Conservation (phyloP, 2,797 vertebrate species). For the Sebastes itinus region DNA sequence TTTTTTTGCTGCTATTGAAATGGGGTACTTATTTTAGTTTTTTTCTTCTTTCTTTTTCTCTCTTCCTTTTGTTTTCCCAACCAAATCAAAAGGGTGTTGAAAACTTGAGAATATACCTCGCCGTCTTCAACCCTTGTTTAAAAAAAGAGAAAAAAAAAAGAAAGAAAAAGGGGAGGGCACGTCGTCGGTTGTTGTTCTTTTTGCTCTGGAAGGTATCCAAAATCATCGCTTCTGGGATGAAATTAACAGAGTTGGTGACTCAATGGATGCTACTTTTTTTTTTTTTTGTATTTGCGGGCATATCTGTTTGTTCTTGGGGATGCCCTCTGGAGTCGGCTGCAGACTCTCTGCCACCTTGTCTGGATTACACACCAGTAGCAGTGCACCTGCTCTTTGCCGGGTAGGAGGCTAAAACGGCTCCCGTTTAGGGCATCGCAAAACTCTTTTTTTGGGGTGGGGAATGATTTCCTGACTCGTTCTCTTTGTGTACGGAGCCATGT, state of each 20-base stretch:
- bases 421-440: slow-evolving; percentile 60
- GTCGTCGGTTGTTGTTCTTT: slow-evolving; percentile 65
- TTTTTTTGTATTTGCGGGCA: slow-evolving; percentile 28
- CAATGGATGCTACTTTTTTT: slow-evolving; percentile 57
- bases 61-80: slow-evolving; percentile 55
- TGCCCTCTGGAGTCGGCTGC: slow-evolving; percentile 53
- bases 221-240: slow-evolving; percentile 38
- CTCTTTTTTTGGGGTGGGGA: slow-evolving; percentile 51
- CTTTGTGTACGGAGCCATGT: slow-evolving; percentile 88
- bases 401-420: slow-evolving; percentile 56
- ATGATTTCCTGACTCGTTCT: slow-evolving; percentile 76
- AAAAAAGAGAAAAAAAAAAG: neutral
- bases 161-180: slow-evolving; percentile 15
- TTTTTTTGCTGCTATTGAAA: slow-evolving; percentile 82
- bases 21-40: slow-evolving; percentile 66
- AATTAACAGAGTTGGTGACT: slow-evolving; percentile 58
- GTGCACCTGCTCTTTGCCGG: slow-evolving; percentile 64
- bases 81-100: slow-evolving; percentile 82
- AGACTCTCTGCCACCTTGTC: slow-evolving; percentile 70
- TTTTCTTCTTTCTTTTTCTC: slow-evolving; percentile 48
- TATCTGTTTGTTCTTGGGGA: slow-evolving; percentile 54
- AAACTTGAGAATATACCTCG: slow-evolving; percentile 79
- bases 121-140: slow-evolving; percentile 60
- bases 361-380: slow-evolving; percentile 73
- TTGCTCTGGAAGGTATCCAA: slow-evolving; percentile 49